Evolutionary conservation across 2,888 invertebrate genomes (phyloP), one percentile per base, ranked within the genome.

Genomic region (Polyommatus icarus): DNA sequence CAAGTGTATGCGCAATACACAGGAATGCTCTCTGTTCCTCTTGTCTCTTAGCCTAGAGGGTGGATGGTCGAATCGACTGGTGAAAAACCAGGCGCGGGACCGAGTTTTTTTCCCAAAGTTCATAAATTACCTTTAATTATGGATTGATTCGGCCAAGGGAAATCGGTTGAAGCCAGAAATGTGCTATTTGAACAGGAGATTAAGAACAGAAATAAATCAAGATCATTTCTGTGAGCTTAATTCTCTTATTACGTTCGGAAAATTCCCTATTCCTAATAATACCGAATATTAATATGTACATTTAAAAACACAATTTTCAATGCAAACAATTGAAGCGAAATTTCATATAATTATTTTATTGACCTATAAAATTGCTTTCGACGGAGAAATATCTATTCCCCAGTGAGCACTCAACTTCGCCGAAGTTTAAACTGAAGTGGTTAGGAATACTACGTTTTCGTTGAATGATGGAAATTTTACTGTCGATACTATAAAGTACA

Each of bases 321-420:
- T 3, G 61, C 61, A 24, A 61, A 20, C 61, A 20, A 61, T 61
- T 61, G 24, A 61, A 24, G 24, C 24, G 24, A 8, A 61, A 61
- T 24, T 24, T 24, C 20, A 61, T 61, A 61, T 61, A 61, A 61
- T 61, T 61, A 61, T 61, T 61, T 61, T 61, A 61, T 61, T 61
- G 61, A 61, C 3, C 10, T 61, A 61, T 61, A 61, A 61, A 61
- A 61, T 61, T 24, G 61, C 24, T 61, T 61, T 24, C 61, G 61
- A 24, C 24, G 24, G 61, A 61, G 61, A 61, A 61, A 24, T 61
- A 24, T 61, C 61, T 61, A 59, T 61, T 24, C 61, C 61, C 61
- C 61, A 12, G 12, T 24, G 61, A 61, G 24, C 61, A 61, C 61
- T 61, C 24, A 24, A 61, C 61, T 20, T 3, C 8, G 61, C 24